These are phyloP conservation scores for Cherax destructor DNA, from an alignment of 1,140 invertebrate species.

Conservation along the genomic window DNA sequence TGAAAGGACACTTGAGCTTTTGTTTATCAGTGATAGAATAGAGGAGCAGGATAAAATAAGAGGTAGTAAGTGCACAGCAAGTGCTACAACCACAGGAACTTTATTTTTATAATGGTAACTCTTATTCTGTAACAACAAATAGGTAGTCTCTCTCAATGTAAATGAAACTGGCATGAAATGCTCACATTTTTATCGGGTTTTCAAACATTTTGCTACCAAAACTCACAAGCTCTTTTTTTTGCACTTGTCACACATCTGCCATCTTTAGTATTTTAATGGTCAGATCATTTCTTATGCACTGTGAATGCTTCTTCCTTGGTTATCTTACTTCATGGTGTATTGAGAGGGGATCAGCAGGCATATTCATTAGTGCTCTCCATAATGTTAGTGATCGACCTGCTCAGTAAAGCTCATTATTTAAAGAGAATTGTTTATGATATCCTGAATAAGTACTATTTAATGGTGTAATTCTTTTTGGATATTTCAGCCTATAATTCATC, in stretches of 20 bases:
- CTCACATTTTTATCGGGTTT: too few species aligned
- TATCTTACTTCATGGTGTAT: not conserved
- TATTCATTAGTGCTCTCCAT: not conserved
- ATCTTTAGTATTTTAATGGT: not conserved
- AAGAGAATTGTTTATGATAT: not conserved
- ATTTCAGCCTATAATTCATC: constrained; percentile 67
- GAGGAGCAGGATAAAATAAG: too few species aligned
- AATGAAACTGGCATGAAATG: too few species aligned
- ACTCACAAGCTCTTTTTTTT: not conserved
- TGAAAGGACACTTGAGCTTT: too few species aligned
- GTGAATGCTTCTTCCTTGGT: not conserved
- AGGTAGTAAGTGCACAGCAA: too few species aligned
- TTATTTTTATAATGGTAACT: too few species aligned
- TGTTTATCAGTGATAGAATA: too few species aligned
- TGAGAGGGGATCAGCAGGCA: not conserved
- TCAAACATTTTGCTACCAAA: too few species aligned
- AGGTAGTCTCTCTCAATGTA: too few species aligned
- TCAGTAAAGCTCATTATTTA: not conserved
- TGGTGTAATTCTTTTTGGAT: constrained; percentile 44
- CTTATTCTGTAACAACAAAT: too few species aligned
- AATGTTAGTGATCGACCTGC: not conserved
- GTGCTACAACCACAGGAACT: too few species aligned
- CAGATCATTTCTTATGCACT: not conserved
- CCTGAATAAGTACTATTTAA: not conserved
- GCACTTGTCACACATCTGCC: not conserved